Evolutionary conservation across 2,888 invertebrate genomes (phyloP).

Genomic region (Stenodera caucasica): DNA sequence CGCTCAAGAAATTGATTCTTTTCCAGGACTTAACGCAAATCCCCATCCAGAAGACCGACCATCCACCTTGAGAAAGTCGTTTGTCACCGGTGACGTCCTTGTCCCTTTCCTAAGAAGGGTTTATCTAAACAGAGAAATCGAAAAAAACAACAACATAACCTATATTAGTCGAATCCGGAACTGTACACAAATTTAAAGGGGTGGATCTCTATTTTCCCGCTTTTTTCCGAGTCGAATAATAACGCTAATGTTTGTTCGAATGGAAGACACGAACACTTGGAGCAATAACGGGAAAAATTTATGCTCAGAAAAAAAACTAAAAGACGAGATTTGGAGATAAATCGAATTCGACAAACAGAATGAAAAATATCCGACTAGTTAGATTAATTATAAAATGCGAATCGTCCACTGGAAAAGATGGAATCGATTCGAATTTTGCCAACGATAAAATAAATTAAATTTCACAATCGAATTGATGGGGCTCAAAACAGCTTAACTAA

Average conservation of each 20-base stretch:
- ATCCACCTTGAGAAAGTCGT: conserved; percentile 36
- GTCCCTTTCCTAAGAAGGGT: conserved; percentile 34
- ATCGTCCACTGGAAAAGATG: too few species aligned
- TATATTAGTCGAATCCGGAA: background rate
- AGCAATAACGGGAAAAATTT: background rate
- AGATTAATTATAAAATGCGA: conserved; percentile 5
- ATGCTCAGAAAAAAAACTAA: background rate
- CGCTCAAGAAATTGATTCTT: conserved; percentile 42
- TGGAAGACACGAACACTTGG: background rate
- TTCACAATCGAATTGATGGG: conserved; percentile 7
- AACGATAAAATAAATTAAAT: conserved; percentile 5
- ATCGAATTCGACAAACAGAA: background rate
- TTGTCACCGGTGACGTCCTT: conserved; percentile 41
- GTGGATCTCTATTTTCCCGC: conserved; percentile 41
- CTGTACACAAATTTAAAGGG: conserved; percentile 35
- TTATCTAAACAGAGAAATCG: conserved; percentile 32
- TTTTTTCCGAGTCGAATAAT: conserved; percentile 33
- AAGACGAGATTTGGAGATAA: conserved; percentile 6
- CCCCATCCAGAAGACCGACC: conserved; percentile 33
- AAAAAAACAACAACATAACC: conserved; percentile 33
- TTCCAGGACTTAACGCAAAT: conserved; percentile 39
- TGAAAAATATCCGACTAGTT: background rate
- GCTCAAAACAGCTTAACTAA: conserved; percentile 3
- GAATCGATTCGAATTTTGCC: background rate
- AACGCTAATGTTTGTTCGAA: conserved; percentile 25